Evolutionary conservation across 2,113 vertebrate genomes (phyloP).

Genomic region (Peromyscus polionotus): DNA sequence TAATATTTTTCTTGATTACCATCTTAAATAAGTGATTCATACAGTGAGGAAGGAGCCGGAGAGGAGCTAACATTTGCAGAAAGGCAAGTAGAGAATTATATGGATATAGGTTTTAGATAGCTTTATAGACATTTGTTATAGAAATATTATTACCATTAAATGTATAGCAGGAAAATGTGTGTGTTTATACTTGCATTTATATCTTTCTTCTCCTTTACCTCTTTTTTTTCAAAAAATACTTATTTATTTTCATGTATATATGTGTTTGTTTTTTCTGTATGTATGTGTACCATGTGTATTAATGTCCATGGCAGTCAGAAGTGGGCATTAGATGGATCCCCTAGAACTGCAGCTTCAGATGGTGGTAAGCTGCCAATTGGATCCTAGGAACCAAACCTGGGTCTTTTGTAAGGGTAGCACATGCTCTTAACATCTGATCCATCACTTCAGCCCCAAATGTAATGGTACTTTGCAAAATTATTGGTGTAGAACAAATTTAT

Average conservation of each 20-base stretch:
- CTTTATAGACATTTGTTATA: neutral
- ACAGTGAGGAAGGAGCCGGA: neutral
- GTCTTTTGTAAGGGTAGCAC: neutral
- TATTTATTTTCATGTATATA: neutral
- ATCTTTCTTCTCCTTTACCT: neutral
- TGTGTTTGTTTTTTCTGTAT: neutral
- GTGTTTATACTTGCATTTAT: neutral
- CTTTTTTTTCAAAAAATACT: neutral
- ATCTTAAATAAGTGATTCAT: neutral
- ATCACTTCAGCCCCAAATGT: neutral
- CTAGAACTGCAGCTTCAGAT: neutral
- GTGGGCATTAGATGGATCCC: neutral
- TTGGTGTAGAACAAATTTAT: neutral
- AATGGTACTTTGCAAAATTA: neutral
- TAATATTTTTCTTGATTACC: neutral
- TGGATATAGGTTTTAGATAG: neutral
- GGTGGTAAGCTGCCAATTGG: neutral
- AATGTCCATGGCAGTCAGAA: neutral
- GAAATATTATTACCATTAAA: neutral
- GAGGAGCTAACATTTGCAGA: neutral
- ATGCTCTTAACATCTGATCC: neutral
- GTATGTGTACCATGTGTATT: neutral
- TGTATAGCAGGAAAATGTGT: neutral
- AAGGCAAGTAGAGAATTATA: neutral
- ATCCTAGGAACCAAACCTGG: neutral